Evolutionary conservation across 2,888 invertebrate genomes (phyloP), one percentile per base, ranked within the genome.

Genomic region (Caenorhabditis sp.): DNA sequence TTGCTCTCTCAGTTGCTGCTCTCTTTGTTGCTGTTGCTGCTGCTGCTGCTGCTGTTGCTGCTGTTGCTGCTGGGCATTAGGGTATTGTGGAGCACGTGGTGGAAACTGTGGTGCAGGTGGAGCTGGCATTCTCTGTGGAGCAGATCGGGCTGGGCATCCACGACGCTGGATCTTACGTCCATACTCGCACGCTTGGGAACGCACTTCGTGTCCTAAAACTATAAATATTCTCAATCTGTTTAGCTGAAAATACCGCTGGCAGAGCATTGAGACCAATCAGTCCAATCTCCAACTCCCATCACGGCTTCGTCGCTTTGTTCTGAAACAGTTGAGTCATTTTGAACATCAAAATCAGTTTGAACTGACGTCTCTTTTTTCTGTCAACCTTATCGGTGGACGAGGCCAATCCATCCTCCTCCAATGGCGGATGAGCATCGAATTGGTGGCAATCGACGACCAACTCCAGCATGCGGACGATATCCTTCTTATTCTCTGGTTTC

Each of bases 341-440:
- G n/a, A 26, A 2, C 13, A 9, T n/a, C n/a, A 20, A 1, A n/a
- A n/a, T 11, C 15, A 2, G 15, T 44, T 18, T 0, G n/a, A 11
- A 22, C 85, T 58, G 20, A 88, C 88, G 86, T 87, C 89, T 83
- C 80, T 89, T 89, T 78, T 87, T 88, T 40, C 89, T 79, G 70
- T 88, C 88, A 50, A 88, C 89, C 74, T 88, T 87, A 68, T 89
- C 89, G 28, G 88, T 87, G 15, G 87, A 87, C 37, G 87, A 85
- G n/a, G 88, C 88, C 64, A 86, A 76, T 67, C 88, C 89, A 44
- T 89, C 88, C 62, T 88, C 89, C 55, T 80, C 79, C 37, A 89
- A 82, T 68, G 89, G 89, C 40, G 89, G 89, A 58, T 85, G 85
- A 62, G 87, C 85, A 82, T 89, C 89, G 67, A 89, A 89, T 51